Evolutionary conservation across 1,140 invertebrate species (phyloP).

Genomic region (Drosophila sucinea): DNA sequence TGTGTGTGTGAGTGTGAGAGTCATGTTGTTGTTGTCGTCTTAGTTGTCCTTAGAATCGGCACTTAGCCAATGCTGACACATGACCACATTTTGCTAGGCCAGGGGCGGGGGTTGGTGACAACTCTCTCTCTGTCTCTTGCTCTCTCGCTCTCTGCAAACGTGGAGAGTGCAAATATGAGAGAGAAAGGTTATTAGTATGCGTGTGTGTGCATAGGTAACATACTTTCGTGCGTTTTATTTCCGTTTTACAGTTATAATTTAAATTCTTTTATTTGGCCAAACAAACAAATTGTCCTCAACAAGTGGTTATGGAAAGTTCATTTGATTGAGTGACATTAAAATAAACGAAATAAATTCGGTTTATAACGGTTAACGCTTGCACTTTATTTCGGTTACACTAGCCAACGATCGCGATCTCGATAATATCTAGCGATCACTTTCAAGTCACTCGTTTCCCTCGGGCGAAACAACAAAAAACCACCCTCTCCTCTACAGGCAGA

Average conservation of each 20-base stretch:
- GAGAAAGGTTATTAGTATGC: not conserved
- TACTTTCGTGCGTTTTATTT: not conserved
- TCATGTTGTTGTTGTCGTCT: conserved; percentile 36
- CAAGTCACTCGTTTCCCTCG: too few species aligned
- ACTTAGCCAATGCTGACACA: conserved; percentile 75
- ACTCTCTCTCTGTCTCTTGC: not conserved
- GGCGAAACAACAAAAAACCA: too few species aligned
- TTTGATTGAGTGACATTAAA: not conserved
- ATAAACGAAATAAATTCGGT: too few species aligned
- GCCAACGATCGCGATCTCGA: too few species aligned
- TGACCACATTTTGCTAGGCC: conserved; percentile 34
- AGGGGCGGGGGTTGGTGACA: not conserved
- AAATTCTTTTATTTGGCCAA: conserved; percentile 1
- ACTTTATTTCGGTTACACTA: too few species aligned
- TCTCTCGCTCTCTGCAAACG: not conserved
- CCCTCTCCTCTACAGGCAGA: too few species aligned
- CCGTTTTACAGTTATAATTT: conserved; percentile 1
- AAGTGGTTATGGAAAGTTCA: not conserved
- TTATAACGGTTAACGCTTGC: too few species aligned
- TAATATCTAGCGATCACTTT: too few species aligned
- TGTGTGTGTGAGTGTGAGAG: conserved; percentile 26
- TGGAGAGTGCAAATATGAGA: not conserved
- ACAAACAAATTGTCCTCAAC: not conserved
- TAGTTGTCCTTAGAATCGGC: conserved; percentile 42
- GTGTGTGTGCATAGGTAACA: not conserved